Conservation (phyloP, 2,888 invertebrate genomes). For the Euplexia lucipara region DNA sequence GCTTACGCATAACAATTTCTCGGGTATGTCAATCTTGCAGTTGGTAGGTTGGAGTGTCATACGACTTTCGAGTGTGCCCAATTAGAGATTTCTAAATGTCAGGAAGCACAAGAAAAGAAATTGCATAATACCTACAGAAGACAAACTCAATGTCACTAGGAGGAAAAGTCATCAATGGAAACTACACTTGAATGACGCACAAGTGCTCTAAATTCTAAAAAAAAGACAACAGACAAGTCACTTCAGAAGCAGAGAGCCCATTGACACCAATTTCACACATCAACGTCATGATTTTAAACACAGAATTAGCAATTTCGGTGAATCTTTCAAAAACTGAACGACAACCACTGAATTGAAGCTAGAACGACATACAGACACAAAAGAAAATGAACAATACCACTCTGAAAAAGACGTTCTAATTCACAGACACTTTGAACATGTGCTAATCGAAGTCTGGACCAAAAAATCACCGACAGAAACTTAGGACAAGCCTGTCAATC, state of each 20-base stretch:
- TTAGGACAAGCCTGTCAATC: constrained; percentile 80
- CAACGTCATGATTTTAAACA: constrained; percentile 58
- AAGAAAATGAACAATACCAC: constrained; percentile 63
- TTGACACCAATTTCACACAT: constrained; percentile 60
- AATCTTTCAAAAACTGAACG: constrained; percentile 44
- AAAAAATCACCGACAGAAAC: constrained; percentile 71
- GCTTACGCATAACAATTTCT: not conserved
- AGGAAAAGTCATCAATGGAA: constrained; percentile 43
- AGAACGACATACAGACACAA: constrained; percentile 49
- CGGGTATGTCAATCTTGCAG: constrained; percentile 8
- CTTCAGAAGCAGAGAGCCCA: constrained; percentile 42
- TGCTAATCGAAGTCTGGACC: constrained; percentile 80
- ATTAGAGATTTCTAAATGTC: constrained; percentile 25
- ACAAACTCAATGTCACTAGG: constrained; percentile 44
- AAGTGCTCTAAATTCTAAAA: constrained; percentile 42
- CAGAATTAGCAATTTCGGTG: constrained; percentile 28
- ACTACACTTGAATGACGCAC: constrained; percentile 32
- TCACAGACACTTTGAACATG: constrained; percentile 72
- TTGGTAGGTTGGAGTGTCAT: not conserved
- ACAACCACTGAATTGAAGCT: constrained; percentile 47
- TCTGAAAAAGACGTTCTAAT: constrained; percentile 71
- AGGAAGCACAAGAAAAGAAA: constrained; percentile 29
- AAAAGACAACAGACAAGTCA: constrained; percentile 35
- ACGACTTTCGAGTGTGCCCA: constrained; percentile 11
- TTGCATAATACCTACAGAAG: constrained; percentile 32